These are phyloP conservation scores for Dromococcyx pavoninus DNA, from an alignment of 2,797 vertebrate genomes.

Conservation along the genomic window DNA sequence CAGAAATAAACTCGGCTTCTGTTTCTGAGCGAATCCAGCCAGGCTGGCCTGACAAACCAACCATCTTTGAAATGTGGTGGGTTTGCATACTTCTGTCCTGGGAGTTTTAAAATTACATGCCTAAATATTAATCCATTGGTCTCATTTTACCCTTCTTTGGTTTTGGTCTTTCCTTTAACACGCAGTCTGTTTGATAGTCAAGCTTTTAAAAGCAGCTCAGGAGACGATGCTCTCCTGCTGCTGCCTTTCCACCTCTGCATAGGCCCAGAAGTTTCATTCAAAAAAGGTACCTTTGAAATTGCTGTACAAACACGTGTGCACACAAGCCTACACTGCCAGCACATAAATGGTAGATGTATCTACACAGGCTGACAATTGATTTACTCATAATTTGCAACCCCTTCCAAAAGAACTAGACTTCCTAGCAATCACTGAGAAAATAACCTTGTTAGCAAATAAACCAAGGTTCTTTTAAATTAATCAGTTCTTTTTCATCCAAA, in stretches of 20 bases:
- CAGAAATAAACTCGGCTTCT: neutral
- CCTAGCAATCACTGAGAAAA: conserved; percentile 57
- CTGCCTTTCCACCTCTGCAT: neutral
- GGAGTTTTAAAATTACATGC: neutral
- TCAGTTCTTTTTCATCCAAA: conserved; percentile 61
- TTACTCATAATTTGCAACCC: neutral
- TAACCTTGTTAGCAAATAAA: conserved; percentile 66
- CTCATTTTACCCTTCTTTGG: neutral
- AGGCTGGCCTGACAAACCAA: neutral
- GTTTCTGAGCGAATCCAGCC: neutral
- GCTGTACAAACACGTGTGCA: neutral
- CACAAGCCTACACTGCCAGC: neutral
- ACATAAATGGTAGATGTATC: neutral
- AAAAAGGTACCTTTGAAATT: neutral
- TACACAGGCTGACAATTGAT: conserved; percentile 15
- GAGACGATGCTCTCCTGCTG: accelerated
- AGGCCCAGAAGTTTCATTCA: neutral
- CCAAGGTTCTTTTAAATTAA: conserved; percentile 61
- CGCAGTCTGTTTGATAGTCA: neutral
- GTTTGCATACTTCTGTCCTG: neutral
- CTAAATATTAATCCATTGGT: neutral
- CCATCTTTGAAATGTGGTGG: accelerated
- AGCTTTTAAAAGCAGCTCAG: neutral
- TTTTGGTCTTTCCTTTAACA: neutral
- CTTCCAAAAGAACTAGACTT: conserved; percentile 49